Conservation (phyloP, 2,888 invertebrate species). For the Encarsia formosa region DNA sequence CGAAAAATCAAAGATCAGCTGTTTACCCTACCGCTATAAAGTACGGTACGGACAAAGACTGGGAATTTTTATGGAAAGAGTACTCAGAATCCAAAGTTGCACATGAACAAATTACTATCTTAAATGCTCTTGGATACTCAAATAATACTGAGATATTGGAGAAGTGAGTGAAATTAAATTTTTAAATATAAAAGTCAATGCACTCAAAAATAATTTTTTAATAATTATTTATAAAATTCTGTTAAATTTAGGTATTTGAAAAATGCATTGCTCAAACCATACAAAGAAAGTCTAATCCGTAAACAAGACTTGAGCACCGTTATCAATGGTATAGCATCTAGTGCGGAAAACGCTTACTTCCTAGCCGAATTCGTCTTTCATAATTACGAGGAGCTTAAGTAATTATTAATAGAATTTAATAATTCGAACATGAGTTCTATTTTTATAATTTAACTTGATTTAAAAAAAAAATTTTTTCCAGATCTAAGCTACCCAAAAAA, state of each 20-base stretch:
- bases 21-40: conserved; percentile 65
- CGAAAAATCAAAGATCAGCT: conserved; percentile 61
- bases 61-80: conserved; percentile 66
- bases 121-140: conserved; percentile 59
- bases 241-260: conserved; percentile 53
- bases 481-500: too few relatives aligned
- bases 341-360: conserved; percentile 41
- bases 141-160: conserved; percentile 50
- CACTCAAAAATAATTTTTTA: background rate
- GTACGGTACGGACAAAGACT: conserved; percentile 63
- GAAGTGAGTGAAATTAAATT: conserved; percentile 38
- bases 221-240: background rate
- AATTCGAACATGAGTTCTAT: background rate
- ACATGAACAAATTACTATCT: conserved; percentile 59
- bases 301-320: conserved; percentile 48
- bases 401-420: conserved; percentile 33
- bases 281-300: conserved; percentile 48
- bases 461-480: conserved; percentile 40
- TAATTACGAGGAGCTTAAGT: conserved; percentile 29
- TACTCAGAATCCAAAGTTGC: conserved; percentile 61
- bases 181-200: background rate
- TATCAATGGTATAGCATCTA: conserved; percentile 44
- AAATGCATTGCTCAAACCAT: conserved; percentile 47
- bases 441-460: conserved; percentile 9
- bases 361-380: conserved; percentile 34